Conservation (phyloP, 2,888 invertebrate species). For the Orthonevra nobilis region DNA sequence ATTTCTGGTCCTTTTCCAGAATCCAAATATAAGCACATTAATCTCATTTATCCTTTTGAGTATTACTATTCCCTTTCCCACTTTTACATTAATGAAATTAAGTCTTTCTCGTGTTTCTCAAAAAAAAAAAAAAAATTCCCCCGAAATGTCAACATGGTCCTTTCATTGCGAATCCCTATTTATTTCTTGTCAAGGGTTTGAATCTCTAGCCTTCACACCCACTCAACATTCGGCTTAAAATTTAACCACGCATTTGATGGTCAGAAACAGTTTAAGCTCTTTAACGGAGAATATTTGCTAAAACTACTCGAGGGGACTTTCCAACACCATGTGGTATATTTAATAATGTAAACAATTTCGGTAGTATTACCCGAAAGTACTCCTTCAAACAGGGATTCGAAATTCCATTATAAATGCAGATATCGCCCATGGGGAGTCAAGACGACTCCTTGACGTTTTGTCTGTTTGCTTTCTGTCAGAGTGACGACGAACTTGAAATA, state of each 20-base stretch:
- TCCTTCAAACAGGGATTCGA: slow-evolving; percentile 20
- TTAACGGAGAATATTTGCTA: slow-evolving; percentile 17
- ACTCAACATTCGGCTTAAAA: not conserved
- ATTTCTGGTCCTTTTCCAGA: no score
- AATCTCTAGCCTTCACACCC: not conserved
- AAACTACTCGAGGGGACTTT: slow-evolving; percentile 11
- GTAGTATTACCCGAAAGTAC: slow-evolving; percentile 20
- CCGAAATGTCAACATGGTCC: not conserved
- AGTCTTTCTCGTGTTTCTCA: no score
- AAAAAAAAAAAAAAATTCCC: no score
- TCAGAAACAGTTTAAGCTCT: slow-evolving; percentile 20
- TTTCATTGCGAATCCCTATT: not conserved
- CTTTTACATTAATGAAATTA: no score
- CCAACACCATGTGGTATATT: slow-evolving; percentile 17
- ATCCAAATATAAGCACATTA: no score
- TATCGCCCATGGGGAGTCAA: no score
- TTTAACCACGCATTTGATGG: not conserved
- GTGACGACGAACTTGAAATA: slow-evolving; percentile 7
- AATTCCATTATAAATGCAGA: slow-evolving; percentile 39
- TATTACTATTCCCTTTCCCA: no score
- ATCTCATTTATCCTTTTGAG: no score
- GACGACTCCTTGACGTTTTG: slow-evolving; percentile 17
- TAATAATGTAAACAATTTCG: slow-evolving; percentile 27
- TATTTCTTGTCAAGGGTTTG: not conserved
- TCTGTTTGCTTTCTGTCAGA: slow-evolving; percentile 27